Conservation (phyloP, 1,140 invertebrate species). For the Apolygus lucorum region DNA sequence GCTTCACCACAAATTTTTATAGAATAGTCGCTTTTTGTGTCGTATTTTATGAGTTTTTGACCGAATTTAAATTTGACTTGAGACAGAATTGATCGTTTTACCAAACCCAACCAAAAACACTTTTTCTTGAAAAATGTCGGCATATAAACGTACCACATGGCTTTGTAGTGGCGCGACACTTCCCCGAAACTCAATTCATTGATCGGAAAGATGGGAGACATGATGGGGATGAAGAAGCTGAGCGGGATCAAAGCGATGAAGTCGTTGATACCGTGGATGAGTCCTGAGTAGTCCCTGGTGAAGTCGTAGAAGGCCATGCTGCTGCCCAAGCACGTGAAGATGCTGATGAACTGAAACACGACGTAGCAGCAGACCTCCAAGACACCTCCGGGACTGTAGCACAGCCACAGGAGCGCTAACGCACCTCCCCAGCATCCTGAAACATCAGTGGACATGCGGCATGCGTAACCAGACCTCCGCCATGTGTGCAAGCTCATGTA, state of each 20-base stretch:
- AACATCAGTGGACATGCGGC: too few relatives aligned
- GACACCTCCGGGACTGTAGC: not conserved
- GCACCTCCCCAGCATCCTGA: not conserved
- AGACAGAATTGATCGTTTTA: too few relatives aligned
- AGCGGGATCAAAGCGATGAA: not conserved
- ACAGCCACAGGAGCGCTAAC: not conserved
- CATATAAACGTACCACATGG: too few relatives aligned
- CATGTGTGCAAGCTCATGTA: too few relatives aligned
- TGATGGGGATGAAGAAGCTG: not conserved
- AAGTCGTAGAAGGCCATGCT: not conserved
- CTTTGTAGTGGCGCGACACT: too few relatives aligned
- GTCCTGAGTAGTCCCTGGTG: not conserved
- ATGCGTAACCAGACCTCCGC: too few relatives aligned
- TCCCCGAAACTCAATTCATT: not conserved
- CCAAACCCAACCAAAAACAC: too few relatives aligned
- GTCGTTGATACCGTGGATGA: not conserved
- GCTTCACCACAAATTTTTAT: too few relatives aligned
- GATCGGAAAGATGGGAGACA: not conserved
- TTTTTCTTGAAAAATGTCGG: too few relatives aligned
- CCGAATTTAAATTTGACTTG: too few relatives aligned
- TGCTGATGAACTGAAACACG: not conserved
- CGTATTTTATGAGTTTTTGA: too few relatives aligned
- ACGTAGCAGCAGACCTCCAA: not conserved
- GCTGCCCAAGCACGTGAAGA: not conserved
- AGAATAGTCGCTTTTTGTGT: too few relatives aligned